Evolutionary conservation across 1,140 invertebrate genomes (phyloP), one percentile per base, ranked within the genome.

Genomic region (Aphaenogaster rudis): DNA sequence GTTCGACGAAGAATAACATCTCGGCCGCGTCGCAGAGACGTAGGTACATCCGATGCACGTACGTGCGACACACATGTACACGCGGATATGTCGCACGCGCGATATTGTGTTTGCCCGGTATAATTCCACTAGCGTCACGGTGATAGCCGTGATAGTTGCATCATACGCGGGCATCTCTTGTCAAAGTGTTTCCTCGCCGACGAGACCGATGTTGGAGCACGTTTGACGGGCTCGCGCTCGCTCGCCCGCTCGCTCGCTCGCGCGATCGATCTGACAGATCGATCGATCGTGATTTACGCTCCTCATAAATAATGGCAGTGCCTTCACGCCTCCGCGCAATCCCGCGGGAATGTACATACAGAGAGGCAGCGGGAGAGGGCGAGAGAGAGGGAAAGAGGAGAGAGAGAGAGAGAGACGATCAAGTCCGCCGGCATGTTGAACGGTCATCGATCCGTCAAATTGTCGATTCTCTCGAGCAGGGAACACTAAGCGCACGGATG

Each of bases 131-230:
- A 76, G 80, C 59, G 80, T 84, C 80, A 84, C 80, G 42, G 69
- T 61, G 69, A 84, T 84, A 84, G 69, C 54, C 69, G 28, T 57
- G 64, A 81, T 84, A 84, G 80, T 84, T 84, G 80, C 80, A 74
- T 84, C 80, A 84, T 84, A 76, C 42, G 69, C 45, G 69, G 69
- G 54, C 54, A 61, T 84, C 54, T 76, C 80, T 84, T 69, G 69
- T 84, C 69, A 76, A 84, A 84, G 45, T 79, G 81, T 89, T 88
- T 89, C 88, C 88, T 89, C 88, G 82, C 42, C 50, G 87, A 63
- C 63, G 67, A 86, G 80, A 88, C 81, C 88, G 87, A 79, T 67
- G 88, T 78, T 28, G 48, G 15, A 48, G 66, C 33, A 54, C 88
- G 80, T 78, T 82, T 79, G 76, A 64, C 76, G 59, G 28, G 39